Conservation (phyloP, 2,113 vertebrate genomes). For the Calidris pugnax region DNA sequence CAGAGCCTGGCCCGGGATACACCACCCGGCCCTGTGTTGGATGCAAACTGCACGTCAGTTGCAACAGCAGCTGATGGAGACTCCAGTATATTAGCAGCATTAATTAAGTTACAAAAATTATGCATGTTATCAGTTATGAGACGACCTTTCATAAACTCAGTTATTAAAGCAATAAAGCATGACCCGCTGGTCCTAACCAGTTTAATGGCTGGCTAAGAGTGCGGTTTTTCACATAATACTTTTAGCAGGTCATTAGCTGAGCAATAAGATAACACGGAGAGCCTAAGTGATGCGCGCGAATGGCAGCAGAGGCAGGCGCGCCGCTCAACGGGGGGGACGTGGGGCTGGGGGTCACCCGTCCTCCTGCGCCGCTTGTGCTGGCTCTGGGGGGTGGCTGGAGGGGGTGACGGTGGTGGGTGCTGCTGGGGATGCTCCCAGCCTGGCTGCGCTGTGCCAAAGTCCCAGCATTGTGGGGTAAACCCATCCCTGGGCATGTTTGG, state of each 20-base stretch:
- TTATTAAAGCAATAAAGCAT: constrained; percentile 55
- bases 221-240: constrained; percentile 35
- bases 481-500: background rate
- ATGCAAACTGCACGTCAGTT: constrained; percentile 23
- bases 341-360: background rate
- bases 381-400: background rate
- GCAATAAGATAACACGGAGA: constrained; percentile 41
- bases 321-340: background rate
- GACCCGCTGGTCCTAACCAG: constrained; percentile 33
- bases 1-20: background rate
- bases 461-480: rapidly evolving
- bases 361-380: rapidly evolving
- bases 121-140: constrained; percentile 30
- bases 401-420: background rate
- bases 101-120: constrained; percentile 67
- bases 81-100: constrained; percentile 64
- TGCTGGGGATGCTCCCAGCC: background rate
- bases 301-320: background rate
- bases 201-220: constrained; percentile 53
- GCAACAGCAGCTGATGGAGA: constrained; percentile 60
- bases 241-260: constrained; percentile 63
- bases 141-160: constrained; percentile 53
- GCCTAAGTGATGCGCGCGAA: background rate
- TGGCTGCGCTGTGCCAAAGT: background rate
- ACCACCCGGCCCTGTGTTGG: background rate